Conservation (phyloP, 2,888 invertebrate genomes). For the Stramonita haemastoma region DNA sequence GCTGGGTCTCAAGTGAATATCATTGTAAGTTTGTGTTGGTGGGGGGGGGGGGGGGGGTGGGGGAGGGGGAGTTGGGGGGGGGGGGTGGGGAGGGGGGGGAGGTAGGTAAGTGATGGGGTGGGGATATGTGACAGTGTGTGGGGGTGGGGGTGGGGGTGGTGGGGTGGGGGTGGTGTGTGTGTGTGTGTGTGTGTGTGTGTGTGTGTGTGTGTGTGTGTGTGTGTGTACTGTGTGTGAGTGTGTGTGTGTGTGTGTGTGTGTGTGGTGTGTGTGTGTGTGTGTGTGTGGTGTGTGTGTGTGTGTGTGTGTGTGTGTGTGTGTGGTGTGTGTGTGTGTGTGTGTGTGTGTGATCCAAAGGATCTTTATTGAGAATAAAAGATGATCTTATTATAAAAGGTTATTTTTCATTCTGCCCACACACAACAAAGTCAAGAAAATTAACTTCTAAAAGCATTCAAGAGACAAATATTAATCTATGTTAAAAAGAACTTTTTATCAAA, state of each 20-base stretch:
- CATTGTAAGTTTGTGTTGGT: not conserved
- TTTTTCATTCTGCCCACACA: too few relatives aligned
- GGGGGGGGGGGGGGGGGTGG: not conserved
- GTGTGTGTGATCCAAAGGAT: too few relatives aligned
- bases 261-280: slow-evolving; percentile 4
- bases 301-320: slow-evolving; percentile 7
- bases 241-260: not conserved
- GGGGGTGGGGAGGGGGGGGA: not conserved
- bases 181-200: slow-evolving; percentile 14
- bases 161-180: not conserved
- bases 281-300: slow-evolving; percentile 5
- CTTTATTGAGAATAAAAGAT: not conserved
- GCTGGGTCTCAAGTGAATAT: not conserved
- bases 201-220: slow-evolving; percentile 7
- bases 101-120: not conserved
- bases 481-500: too few relatives aligned
- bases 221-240: not conserved
- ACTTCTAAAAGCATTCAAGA: too few relatives aligned
- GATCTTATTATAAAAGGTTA: too few relatives aligned
- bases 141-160: not conserved
- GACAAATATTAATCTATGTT: too few relatives aligned
- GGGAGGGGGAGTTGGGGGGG: not conserved
- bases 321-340: slow-evolving; percentile 10
- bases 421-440: too few relatives aligned
- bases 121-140: not conserved